Conservation (phyloP, 1,140 invertebrate species). For the Cydia pomonella region DNA sequence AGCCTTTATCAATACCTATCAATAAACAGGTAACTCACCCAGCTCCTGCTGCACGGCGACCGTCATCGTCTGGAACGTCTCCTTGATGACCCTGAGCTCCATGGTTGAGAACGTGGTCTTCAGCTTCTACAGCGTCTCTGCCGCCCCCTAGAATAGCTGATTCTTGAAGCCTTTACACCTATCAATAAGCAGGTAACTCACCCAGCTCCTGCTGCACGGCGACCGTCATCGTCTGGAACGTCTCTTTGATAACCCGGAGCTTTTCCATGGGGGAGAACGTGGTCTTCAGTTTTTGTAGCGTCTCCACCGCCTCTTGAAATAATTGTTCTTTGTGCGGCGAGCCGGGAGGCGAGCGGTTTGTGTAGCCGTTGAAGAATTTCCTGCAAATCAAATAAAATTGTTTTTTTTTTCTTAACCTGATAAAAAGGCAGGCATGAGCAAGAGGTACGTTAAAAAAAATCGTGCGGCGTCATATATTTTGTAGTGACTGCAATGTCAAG, state of each 20-base stretch:
- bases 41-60: constrained; percentile 83
- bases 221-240: constrained; percentile 89
- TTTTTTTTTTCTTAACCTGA: background rate
- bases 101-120: constrained; percentile 90
- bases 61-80: constrained; percentile 90
- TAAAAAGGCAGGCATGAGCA: too few species aligned
- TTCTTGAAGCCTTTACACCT: too few species aligned
- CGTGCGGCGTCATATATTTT: too few species aligned
- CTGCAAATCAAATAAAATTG: constrained; percentile 8
- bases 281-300: constrained; percentile 88
- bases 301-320: constrained; percentile 86
- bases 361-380: constrained; percentile 69
- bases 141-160: constrained; percentile 83
- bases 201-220: constrained; percentile 82
- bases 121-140: constrained; percentile 88
- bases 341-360: constrained; percentile 51
- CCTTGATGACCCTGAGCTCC: constrained; percentile 87
- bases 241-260: constrained; percentile 87
- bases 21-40: too few species aligned
- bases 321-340: constrained; percentile 78
- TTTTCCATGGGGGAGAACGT: constrained; percentile 91
- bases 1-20: too few species aligned
- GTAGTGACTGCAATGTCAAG: too few species aligned
- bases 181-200: too few species aligned
- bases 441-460: too few species aligned